Conservation (phyloP, 2,113 vertebrate genomes). For the Panurus biarmicus region DNA sequence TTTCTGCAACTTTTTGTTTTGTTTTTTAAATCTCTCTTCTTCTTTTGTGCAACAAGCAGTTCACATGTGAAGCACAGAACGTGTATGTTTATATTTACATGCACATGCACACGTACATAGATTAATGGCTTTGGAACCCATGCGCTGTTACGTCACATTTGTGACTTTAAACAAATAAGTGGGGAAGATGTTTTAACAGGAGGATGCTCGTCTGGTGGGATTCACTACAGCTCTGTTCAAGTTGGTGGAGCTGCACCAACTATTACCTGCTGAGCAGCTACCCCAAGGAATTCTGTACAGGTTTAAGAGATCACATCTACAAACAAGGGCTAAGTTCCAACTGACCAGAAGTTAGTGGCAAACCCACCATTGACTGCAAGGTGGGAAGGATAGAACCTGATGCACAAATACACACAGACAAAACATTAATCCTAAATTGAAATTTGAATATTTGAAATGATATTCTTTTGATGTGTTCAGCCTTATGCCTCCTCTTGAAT, state of each 20-base stretch:
- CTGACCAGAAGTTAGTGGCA: neutral
- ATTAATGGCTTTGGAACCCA: constrained; percentile 6
- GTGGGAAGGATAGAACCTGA: neutral
- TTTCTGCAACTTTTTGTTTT: constrained; percentile 13
- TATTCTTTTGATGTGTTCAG: neutral
- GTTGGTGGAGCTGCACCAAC: neutral
- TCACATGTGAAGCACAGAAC: constrained; percentile 37
- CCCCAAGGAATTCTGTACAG: neutral
- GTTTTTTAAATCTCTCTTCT: neutral
- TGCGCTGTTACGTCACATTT: neutral
- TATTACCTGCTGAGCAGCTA: neutral
- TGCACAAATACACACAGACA: neutral
- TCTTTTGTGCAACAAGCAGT: constrained; percentile 31
- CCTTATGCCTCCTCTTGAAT: neutral
- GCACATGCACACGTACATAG: neutral
- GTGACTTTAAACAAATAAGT: neutral
- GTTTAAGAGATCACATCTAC: neutral
- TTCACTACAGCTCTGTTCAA: neutral
- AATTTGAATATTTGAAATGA: neutral
- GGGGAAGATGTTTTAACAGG: neutral
- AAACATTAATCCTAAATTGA: neutral
- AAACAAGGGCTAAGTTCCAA: neutral
- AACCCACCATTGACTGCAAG: neutral
- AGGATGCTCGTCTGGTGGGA: neutral
- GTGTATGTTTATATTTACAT: neutral